phyloP scores from a whole-genome alignment of 2,888 invertebrate genomes.

The Molorchus minor region DNA sequence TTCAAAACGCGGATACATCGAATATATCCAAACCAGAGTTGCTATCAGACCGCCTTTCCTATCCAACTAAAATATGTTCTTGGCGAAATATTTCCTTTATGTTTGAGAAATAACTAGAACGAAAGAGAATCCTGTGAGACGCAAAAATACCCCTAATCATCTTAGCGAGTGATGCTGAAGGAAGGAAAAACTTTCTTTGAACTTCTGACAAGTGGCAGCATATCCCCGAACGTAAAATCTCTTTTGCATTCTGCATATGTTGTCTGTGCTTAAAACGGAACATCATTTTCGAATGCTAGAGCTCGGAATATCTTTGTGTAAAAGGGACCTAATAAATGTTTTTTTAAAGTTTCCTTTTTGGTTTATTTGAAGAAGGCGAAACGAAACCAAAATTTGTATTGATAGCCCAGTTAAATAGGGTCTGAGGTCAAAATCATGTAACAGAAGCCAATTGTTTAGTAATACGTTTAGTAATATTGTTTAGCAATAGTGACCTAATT shows the following conservation, averaged over 20 bases:
- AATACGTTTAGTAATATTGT: too few relatives aligned
- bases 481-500: too few relatives aligned
- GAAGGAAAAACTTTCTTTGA: slow-evolving; percentile 12
- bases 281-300: slow-evolving; percentile 2
- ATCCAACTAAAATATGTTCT: neutral
- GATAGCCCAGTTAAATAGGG: too few relatives aligned
- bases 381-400: too few relatives aligned
- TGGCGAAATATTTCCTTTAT: slow-evolving; percentile 1
- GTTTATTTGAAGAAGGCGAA: too few relatives aligned
- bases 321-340: neutral
- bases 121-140: slow-evolving; percentile 5
- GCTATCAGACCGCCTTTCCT: neutral
- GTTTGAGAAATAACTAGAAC: slow-evolving; percentile 5
- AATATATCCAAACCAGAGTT: too few relatives aligned
- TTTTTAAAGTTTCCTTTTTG: slow-evolving; percentile 5
- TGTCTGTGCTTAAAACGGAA: slow-evolving; percentile 9
- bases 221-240: slow-evolving; percentile 9
- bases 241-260: slow-evolving; percentile 12
- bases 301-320: slow-evolving; percentile 6
- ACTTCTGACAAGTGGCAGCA: slow-evolving; percentile 7
- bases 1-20: too few relatives aligned
- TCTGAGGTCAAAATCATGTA: too few relatives aligned
- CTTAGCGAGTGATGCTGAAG: slow-evolving; percentile 2
- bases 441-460: too few relatives aligned
- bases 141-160: slow-evolving; percentile 10